Base-by-base conservation (phyloP, 2,113 vertebrate species). In the Lophius piscatorius region DNA sequence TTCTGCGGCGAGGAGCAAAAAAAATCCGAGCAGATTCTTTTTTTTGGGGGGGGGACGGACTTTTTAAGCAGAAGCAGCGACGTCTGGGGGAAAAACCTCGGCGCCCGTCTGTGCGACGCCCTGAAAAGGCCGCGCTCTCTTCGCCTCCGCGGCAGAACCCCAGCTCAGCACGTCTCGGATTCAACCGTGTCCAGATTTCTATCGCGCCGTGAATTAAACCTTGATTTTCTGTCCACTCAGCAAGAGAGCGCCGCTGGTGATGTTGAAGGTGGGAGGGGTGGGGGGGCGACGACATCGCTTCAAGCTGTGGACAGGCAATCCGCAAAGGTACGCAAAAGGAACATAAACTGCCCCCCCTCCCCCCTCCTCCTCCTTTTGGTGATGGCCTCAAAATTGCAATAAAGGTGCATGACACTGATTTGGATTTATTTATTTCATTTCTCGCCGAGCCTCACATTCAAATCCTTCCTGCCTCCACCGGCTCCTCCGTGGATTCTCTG, bases 401-500 rank as follows among this genome's bases (percentile, higher is more conserved):
- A 87, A 88, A 76, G 68, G 63, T 65, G 47, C 70, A 56, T 89
- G 86, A 90, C 88, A 88, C 52, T 80, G 55, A 78, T 78, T 85
- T 86, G 58, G 82, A 86, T 82, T 85, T 85, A 90, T 90, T 89
- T 88, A 74, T 85, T 89, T 79, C 31, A 75, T 87, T 89, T 65
- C 55, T 31, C 47, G 54, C 71, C 49, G 51, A 55, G 74, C 70
- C 76, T 57, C 22, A 17, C 58, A 63, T 72, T 85, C 74, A 82
- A 58, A 70, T 34, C 81, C 49, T 71, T 81, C 76, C 70, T 74
- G 75, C 86, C 77, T 79, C 51, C 16, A 59, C 40, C 54, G 9
- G 83, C 90, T 91, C n/a, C 93, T 93, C 92, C 68, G 76, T 31
- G 92, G 93, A 91, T 89, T 83, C 77, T 38, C n/a, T 56, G 57